Percentiles rank a stretch among this genome's conserved stretches.
Evolutionary conservation across 2,797 vertebrate genomes (phyloP).

Genomic region (Parauchenoglanis punctatus): DNA sequence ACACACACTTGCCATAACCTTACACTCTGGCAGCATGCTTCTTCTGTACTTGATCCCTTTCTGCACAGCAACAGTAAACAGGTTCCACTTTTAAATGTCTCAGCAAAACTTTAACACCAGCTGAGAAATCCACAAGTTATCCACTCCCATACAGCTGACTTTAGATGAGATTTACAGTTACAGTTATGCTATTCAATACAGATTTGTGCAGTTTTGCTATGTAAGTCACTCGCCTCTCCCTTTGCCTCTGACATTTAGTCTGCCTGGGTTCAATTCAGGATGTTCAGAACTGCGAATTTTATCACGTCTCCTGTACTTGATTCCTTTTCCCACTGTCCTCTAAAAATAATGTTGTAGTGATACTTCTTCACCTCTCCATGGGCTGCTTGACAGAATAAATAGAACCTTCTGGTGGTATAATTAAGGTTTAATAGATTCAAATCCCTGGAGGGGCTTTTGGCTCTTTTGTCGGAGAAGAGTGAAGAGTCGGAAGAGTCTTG

Average conservation of each 20-base stretch:
- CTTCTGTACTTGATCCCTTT: background rate
- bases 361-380: slow-evolving; percentile 64
- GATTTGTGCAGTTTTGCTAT: slow-evolving; percentile 12
- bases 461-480: slow-evolving; percentile 38
- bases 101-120: background rate
- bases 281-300: slow-evolving; percentile 72
- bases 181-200: slow-evolving; percentile 4
- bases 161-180: slow-evolving; percentile 5
- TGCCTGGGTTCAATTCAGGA: slow-evolving; percentile 76
- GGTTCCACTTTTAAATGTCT: background rate
- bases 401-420: slow-evolving; percentile 65
- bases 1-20: background rate
- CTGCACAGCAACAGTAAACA: background rate
- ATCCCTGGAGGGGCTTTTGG: slow-evolving; percentile 35
- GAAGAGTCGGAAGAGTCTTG: slow-evolving; percentile 40
- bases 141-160: background rate
- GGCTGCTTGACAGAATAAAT: slow-evolving; percentile 73
- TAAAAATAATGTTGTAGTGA: slow-evolving; percentile 52
- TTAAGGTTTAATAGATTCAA: slow-evolving; percentile 65
- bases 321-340: slow-evolving; percentile 79
- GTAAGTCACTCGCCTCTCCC: slow-evolving; percentile 64
- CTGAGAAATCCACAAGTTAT: background rate
- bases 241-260: slow-evolving; percentile 64
- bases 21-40: background rate
- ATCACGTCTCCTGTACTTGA: slow-evolving; percentile 76